Evolutionary conservation across 2,113 vertebrate species (phyloP).

Genomic region (Scolopax mira): DNA sequence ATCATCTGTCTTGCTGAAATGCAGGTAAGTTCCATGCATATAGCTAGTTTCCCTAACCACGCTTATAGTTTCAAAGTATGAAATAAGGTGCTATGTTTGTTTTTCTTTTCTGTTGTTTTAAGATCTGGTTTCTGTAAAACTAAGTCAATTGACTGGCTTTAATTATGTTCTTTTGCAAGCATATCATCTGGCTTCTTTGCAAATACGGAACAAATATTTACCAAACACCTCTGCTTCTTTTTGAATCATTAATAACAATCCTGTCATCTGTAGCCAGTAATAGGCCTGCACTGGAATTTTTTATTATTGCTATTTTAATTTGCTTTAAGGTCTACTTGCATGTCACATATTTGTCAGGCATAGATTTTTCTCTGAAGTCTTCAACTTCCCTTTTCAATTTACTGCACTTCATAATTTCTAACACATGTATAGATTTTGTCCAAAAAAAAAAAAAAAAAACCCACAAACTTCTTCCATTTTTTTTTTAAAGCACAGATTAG

Average conservation of each 20-base stretch:
- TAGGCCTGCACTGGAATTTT: background rate
- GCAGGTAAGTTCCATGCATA: background rate
- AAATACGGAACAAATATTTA: slow-evolving; percentile 62
- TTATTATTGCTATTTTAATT: slow-evolving; percentile 1
- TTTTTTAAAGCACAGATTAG: background rate
- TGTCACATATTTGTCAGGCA: background rate
- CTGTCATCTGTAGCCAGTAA: slow-evolving; percentile 56
- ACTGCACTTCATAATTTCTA: background rate
- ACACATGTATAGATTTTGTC: background rate
- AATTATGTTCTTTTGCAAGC: slow-evolving; percentile 60
- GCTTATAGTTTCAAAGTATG: background rate
- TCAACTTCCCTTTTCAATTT: slow-evolving; percentile 4
- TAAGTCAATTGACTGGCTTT: slow-evolving; percentile 51
- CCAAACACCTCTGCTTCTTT: slow-evolving; percentile 65
- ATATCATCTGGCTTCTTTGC: slow-evolving; percentile 59
- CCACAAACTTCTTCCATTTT: background rate
- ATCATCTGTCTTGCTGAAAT: background rate
- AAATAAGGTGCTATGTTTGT: slow-evolving; percentile 42
- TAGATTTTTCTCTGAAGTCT: slow-evolving; percentile 5
- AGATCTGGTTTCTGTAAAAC: slow-evolving; percentile 48
- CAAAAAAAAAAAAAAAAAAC: background rate
- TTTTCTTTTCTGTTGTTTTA: slow-evolving; percentile 51
- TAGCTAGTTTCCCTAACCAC: background rate
- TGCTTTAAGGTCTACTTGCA: background rate
- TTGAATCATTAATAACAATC: slow-evolving; percentile 56